Percentiles rank a stretch among this genome's conserved stretches.
Evolutionary conservation across 2,797 vertebrate species (phyloP).

Genomic region (Sebastes nivosus): DNA sequence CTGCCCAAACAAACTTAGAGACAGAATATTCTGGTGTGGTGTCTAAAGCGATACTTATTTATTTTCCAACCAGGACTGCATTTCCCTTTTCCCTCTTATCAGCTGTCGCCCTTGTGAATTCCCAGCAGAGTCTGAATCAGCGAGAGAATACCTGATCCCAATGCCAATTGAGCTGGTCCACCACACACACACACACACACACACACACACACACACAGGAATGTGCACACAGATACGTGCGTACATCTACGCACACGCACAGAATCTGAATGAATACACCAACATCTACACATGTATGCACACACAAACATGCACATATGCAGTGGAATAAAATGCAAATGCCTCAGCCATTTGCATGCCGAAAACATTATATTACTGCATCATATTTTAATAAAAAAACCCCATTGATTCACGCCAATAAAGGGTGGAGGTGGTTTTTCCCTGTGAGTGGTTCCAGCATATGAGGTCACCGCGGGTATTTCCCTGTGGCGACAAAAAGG

Average conservation of each 20-base stretch:
- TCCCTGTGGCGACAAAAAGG: constrained; percentile 54
- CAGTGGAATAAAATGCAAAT: constrained; percentile 56
- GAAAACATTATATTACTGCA: constrained; percentile 18
- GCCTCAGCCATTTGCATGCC: constrained; percentile 52
- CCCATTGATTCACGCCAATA: constrained; percentile 32
- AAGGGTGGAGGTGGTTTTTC: constrained; percentile 42
- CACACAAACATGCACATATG: constrained; percentile 34
- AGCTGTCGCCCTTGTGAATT: constrained; percentile 61
- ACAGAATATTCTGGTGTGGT: constrained; percentile 18
- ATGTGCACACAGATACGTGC: background rate
- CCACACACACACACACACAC: background rate
- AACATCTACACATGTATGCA: constrained; percentile 50
- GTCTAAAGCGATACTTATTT: constrained; percentile 17
- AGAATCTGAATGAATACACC: constrained; percentile 20
- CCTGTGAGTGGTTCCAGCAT: constrained; percentile 12
- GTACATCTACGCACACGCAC: background rate
- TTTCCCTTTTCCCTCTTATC: constrained; percentile 43
- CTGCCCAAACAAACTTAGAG: constrained; percentile 15
- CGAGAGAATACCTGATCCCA: constrained; percentile 67
- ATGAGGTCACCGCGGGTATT: constrained; percentile 51
- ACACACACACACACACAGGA: background rate
- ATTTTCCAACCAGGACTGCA: constrained; percentile 24
- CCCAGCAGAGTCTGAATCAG: constrained; percentile 54
- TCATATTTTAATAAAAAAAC: constrained; percentile 4
- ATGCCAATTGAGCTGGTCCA: constrained; percentile 40